Conservation (phyloP, 2,113 vertebrate species). For the Ictidomys tridecemlineatus region DNA sequence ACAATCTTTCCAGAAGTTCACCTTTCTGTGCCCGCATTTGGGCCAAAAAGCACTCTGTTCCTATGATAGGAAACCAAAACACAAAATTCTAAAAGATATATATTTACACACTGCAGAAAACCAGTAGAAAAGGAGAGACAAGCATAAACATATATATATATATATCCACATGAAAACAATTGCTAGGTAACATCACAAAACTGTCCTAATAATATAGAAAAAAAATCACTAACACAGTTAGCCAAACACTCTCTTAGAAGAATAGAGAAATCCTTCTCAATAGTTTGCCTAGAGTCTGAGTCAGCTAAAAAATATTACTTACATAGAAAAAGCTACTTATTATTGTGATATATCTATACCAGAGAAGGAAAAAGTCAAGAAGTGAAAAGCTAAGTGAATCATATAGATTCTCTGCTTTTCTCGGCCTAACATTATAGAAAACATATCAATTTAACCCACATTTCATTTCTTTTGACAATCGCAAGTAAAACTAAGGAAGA, state of each 20-base stretch:
- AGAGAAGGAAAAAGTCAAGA: not conserved
- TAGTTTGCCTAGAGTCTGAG: slow-evolving; percentile 23
- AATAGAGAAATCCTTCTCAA: slow-evolving; percentile 20
- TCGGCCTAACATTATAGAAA: slow-evolving; percentile 18
- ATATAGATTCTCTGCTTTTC: slow-evolving; percentile 13
- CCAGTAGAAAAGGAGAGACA: not conserved
- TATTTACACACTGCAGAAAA: not conserved
- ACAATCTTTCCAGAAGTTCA: slow-evolving; percentile 96
- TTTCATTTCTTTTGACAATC: slow-evolving; percentile 61
- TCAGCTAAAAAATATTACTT: slow-evolving; percentile 30
- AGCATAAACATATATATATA: too few species aligned
- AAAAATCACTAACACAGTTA: not conserved
- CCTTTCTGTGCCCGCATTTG: slow-evolving; percentile 95
- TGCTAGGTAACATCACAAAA: not conserved
- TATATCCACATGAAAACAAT: not conserved
- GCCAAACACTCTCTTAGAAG: not conserved
- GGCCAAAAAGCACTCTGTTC: slow-evolving; percentile 94
- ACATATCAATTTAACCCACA: not conserved
- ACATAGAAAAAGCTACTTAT: not conserved
- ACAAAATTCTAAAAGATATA: slow-evolving; percentile 31
- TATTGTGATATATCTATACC: not conserved
- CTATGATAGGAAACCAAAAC: slow-evolving; percentile 82
- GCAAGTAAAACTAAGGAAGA: slow-evolving; percentile 21
- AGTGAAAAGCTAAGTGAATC: slow-evolving; percentile 48
- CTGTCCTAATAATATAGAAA: not conserved